Percentiles rank a stretch among this genome's conserved stretches.
phyloP scores from a whole-genome alignment of 2,113 vertebrate species.

The Bettongia penicillata region DNA sequence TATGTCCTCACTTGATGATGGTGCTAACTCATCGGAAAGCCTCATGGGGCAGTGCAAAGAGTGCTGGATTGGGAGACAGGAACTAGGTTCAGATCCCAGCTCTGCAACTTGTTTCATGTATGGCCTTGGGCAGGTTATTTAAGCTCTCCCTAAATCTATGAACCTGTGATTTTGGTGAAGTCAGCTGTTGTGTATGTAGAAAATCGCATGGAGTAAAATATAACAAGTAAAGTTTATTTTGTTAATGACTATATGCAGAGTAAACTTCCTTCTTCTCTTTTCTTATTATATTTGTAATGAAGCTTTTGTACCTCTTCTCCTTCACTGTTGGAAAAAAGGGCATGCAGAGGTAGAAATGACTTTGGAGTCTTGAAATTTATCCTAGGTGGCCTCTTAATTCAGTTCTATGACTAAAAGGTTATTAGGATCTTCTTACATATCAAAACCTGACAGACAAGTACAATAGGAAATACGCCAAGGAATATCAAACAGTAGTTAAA shows the following conservation, averaged over 20 bases:
- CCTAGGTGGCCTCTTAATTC: not conserved
- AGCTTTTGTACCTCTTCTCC: not conserved
- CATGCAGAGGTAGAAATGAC: not conserved
- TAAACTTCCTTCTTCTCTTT: conserved; percentile 21
- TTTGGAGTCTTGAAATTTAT: conserved; percentile 2
- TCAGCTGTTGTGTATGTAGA: not conserved
- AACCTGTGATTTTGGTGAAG: not conserved
- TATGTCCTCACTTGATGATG: not conserved
- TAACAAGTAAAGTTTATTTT: not conserved
- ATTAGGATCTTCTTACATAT: conserved; percentile 22
- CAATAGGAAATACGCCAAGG: not conserved
- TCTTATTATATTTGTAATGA: not conserved
- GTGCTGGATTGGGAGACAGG: not conserved
- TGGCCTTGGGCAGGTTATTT: not conserved
- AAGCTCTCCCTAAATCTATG: not conserved
- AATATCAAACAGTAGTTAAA: not conserved
- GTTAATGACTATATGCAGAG: not conserved
- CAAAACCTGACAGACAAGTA: not conserved
- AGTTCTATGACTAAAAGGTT: not conserved
- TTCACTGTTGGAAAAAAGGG: not conserved
- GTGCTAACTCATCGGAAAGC: not conserved
- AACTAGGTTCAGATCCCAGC: not conserved
- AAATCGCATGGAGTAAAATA: not conserved
- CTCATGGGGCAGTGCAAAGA: not conserved
- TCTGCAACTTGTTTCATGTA: not conserved